Conservation (phyloP, 1,140 invertebrate genomes). For the Acyrthosiphon pisum region DNA sequence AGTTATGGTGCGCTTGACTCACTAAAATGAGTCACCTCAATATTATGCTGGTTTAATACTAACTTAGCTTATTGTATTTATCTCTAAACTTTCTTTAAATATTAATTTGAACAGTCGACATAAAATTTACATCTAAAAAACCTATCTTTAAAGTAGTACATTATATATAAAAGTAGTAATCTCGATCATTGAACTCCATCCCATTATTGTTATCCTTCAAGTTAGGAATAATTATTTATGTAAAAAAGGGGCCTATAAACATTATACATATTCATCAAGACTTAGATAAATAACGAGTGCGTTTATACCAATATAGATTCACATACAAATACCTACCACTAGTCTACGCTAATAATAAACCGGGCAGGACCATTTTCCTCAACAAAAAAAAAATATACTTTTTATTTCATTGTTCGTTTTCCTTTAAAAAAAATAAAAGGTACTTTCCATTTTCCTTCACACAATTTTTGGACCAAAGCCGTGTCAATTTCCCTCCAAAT, state of each 20-base stretch:
- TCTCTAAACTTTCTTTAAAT: too few species aligned
- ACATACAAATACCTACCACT: not conserved
- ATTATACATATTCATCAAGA: not conserved
- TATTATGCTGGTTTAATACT: not conserved
- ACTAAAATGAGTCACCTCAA: not conserved
- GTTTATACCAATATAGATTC: not conserved
- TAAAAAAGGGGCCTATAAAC: not conserved
- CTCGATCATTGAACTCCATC: too few species aligned
- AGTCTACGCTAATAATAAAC: not conserved
- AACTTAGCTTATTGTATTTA: not conserved
- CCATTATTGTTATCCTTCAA: not conserved
- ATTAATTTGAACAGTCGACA: too few species aligned
- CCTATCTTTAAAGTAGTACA: too few species aligned
- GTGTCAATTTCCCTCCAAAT: not conserved
- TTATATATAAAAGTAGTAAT: too few species aligned
- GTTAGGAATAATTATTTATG: not conserved
- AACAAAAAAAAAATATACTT: not conserved
- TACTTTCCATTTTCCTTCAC: not conserved
- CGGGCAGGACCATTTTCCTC: not conserved
- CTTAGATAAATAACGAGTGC: not conserved
- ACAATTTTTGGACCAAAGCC: not conserved
- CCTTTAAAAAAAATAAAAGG: not conserved
- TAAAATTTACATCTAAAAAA: not conserved
- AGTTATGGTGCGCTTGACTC: too few species aligned
- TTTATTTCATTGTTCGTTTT: not conserved